phyloP scores from a whole-genome alignment of 2,888 invertebrate genomes.

The Sinodicranocentrus sp. region DNA sequence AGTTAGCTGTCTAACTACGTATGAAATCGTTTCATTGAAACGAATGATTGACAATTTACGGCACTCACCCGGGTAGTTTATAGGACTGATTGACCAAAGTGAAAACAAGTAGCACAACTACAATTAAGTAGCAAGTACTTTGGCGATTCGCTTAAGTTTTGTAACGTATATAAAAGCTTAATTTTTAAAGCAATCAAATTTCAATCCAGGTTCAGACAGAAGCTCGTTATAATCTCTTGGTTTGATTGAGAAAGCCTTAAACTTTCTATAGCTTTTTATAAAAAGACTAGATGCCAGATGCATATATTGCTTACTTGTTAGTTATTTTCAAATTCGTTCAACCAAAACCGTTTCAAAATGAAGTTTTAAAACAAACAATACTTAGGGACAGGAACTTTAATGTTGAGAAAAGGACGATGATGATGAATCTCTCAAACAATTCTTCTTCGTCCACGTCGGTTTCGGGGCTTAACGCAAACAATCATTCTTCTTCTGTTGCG shows the following conservation, averaged over 20 bases:
- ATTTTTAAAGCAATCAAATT: too few species aligned
- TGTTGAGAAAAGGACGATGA: constrained; percentile 70
- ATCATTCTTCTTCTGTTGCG: constrained; percentile 29
- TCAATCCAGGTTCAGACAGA: too few species aligned
- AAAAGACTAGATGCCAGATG: constrained; percentile 44
- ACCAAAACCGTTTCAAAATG: constrained; percentile 8
- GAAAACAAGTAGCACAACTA: too few species aligned
- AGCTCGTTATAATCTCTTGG: too few species aligned
- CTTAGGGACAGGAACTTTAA: constrained; percentile 74
- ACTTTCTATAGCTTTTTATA: constrained; percentile 48
- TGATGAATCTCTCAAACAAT: constrained; percentile 72
- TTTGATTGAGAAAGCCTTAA: neutral
- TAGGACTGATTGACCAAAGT: too few species aligned
- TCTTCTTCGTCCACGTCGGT: constrained; percentile 46
- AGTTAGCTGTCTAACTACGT: too few species aligned
- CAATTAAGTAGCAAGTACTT: too few species aligned
- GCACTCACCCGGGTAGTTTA: too few species aligned
- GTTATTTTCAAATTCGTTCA: neutral
- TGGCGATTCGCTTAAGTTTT: too few species aligned
- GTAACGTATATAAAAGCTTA: too few species aligned
- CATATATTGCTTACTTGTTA: constrained; percentile 12
- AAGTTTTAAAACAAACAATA: constrained; percentile 41
- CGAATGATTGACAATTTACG: too few species aligned
- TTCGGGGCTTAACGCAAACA: constrained; percentile 54
- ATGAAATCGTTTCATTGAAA: too few species aligned